A percentile compares a stretch with the other conserved stretches of the same genome.
Conservation (phyloP, 2,888 invertebrate species). For the Conus canariensis region DNA sequence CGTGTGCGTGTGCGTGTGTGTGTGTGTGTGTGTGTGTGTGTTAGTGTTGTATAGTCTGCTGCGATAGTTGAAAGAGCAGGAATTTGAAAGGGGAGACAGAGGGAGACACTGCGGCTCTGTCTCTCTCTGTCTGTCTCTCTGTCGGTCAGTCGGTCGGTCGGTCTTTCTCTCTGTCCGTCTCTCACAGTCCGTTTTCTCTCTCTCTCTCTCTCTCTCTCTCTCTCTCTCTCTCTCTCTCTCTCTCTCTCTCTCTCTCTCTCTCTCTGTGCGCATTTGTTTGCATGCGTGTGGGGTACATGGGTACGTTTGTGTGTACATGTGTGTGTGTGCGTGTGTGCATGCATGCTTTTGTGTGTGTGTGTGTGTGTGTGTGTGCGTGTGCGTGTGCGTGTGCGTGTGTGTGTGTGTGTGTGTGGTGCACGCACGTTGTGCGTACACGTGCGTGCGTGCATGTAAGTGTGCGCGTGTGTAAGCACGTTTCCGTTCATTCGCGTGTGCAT, state of each 20-base stretch:
- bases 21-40: neutral
- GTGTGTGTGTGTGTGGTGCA: too few relatives aligned
- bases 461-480: neutral
- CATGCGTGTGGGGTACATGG: too few relatives aligned
- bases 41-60: too few relatives aligned
- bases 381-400: neutral
- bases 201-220: conserved; percentile 16
- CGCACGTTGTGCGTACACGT: too few relatives aligned
- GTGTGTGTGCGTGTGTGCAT: neutral
- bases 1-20: neutral
- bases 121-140: neutral
- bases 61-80: too few relatives aligned
- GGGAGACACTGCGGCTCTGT: too few relatives aligned
- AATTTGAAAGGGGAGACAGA: too few relatives aligned
- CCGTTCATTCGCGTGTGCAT: neutral
- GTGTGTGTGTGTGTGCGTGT: neutral
- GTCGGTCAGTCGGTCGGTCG: neutral
- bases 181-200: neutral
- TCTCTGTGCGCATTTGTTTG: neutral
- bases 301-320: neutral
- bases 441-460: neutral
- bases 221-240: neutral
- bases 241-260: too few relatives aligned
- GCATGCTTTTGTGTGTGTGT: neutral
- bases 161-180: neutral